These are phyloP conservation scores for Synergus umbraculus DNA, from an alignment of 2,888 invertebrate species.

Conservation along the genomic window DNA sequence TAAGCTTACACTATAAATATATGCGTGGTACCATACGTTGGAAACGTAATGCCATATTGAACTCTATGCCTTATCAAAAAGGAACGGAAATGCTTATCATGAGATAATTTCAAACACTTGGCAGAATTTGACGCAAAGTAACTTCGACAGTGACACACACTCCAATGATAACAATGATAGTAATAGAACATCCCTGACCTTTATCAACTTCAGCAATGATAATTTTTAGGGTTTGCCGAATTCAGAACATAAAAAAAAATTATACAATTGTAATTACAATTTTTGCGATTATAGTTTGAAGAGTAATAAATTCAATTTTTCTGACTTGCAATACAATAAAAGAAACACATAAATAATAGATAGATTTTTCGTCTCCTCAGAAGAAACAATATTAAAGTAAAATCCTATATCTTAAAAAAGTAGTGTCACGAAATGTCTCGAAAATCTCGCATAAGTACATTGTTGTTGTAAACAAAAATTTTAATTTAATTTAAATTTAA, in stretches of 20 bases:
- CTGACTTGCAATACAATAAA: too few species aligned
- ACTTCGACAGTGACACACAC: constrained; percentile 33
- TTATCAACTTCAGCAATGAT: constrained; percentile 24
- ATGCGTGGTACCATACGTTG: neutral
- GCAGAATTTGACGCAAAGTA: constrained; percentile 59
- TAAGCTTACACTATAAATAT: constrained; percentile 18
- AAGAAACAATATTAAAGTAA: too few species aligned
- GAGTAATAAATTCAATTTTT: too few species aligned
- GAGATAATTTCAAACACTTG: constrained; percentile 60
- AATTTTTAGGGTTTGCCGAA: neutral
- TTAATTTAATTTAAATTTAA: too few species aligned
- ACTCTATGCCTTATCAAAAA: constrained; percentile 61
- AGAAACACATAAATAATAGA: too few species aligned
- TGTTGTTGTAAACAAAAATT: too few species aligned
- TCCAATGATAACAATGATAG: neutral
- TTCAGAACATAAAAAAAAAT: neutral
- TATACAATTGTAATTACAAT: too few species aligned
- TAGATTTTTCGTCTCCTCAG: too few species aligned
- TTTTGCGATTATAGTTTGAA: too few species aligned
- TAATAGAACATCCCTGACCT: constrained; percentile 11
- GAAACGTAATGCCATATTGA: constrained; percentile 51
- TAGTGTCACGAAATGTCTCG: too few species aligned
- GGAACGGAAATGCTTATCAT: constrained; percentile 69
- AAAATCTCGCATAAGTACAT: too few species aligned
- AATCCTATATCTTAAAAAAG: too few species aligned